phyloP scores from a whole-genome alignment of 2,888 invertebrate species.

The Plebejus argus region DNA sequence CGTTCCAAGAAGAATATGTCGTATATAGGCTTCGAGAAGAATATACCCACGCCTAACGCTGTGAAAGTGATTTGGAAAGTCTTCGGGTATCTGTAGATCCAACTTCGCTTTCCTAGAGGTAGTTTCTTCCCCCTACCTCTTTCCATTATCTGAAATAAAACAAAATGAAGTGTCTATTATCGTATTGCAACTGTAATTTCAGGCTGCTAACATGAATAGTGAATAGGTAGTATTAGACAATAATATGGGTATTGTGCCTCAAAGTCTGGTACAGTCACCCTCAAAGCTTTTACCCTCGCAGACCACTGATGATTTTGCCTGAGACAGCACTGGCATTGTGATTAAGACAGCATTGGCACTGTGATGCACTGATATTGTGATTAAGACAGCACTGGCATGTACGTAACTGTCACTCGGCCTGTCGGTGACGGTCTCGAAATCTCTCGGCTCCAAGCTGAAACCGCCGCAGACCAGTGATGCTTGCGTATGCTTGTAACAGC shows the following conservation, averaged over 20 bases:
- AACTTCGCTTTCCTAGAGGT: conserved; percentile 79
- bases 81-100: conserved; percentile 82
- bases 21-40: conserved; percentile 88
- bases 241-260: no score
- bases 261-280: conserved; percentile 56
- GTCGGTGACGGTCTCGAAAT: conserved; percentile 61
- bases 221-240: no score
- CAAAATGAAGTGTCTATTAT: no score
- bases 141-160: conserved; percentile 63
- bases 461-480: conserved; percentile 88
- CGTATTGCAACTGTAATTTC: no score
- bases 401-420: conserved; percentile 44
- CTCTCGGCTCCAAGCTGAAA: conserved; percentile 82
- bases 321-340: conserved; percentile 88
- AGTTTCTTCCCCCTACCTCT: conserved; percentile 58
- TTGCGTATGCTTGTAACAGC: conserved; percentile 87
- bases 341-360: conserved; percentile 85
- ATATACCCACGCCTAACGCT: conserved; percentile 72
- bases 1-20: conserved; percentile 78
- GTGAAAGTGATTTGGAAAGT: conserved; percentile 79
- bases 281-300: conserved; percentile 88
- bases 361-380: conserved; percentile 81
- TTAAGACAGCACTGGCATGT: conserved; percentile 86
- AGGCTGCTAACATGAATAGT: no score
- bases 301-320: conserved; percentile 84